phyloP scores from a whole-genome alignment of 2,797 vertebrate species.

The Tapirus indicus region DNA sequence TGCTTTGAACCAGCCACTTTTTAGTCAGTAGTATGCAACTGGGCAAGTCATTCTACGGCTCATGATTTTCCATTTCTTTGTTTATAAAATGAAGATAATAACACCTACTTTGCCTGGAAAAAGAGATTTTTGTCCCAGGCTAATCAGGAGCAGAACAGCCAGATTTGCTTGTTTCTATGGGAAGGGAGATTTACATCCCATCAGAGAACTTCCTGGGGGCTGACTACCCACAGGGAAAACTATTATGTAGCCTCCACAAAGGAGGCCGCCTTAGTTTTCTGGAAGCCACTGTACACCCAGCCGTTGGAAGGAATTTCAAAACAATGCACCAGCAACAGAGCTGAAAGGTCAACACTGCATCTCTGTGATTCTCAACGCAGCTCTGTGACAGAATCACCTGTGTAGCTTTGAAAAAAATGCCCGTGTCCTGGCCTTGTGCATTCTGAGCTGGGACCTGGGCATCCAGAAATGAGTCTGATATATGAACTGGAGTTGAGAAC shows the following conservation, averaged over 20 bases:
- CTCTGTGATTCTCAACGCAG: not conserved
- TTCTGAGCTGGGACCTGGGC: not conserved
- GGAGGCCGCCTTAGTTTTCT: not conserved
- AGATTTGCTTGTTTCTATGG: not conserved
- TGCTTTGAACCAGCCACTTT: not conserved
- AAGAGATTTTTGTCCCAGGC: not conserved
- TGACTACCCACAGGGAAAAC: not conserved
- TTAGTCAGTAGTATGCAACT: not conserved
- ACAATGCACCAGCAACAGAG: fast-evolving
- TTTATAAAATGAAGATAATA: slow-evolving; percentile 6
- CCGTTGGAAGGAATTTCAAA: not conserved
- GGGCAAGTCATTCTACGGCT: not conserved
- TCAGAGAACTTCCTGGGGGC: not conserved
- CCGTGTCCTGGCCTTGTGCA: fast-evolving
- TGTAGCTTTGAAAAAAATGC: not conserved
- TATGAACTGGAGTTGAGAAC: not conserved
- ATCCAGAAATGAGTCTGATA: not conserved
- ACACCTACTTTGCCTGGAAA: not conserved
- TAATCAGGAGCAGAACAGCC: not conserved
- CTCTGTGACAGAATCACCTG: not conserved
- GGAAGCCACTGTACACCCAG: not conserved
- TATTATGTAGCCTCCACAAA: not conserved
- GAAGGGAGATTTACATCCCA: slow-evolving; percentile 16
- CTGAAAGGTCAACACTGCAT: not conserved
- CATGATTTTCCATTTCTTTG: slow-evolving; percentile 19